These are phyloP conservation scores for Pseudomyrmex dendroicus DNA, from an alignment of 1,140 invertebrate genomes.

Conservation along the genomic window DNA sequence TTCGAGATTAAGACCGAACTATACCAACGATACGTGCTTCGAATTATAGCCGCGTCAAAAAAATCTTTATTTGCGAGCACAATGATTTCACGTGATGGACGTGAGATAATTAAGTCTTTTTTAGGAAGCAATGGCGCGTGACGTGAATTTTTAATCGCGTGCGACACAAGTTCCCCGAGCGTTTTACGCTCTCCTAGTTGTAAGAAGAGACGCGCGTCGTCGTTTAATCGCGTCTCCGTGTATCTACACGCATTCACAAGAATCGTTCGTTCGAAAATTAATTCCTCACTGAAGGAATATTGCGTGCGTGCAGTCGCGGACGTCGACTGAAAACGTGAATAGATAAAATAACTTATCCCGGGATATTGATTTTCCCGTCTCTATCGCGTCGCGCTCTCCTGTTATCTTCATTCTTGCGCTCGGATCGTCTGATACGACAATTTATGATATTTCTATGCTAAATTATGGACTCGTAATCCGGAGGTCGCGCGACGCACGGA, in stretches of 20 bases:
- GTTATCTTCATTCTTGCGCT: slow-evolving; percentile 34
- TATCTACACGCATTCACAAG: too few relatives aligned
- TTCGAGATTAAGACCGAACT: slow-evolving; percentile 67
- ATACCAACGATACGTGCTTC: slow-evolving; percentile 64
- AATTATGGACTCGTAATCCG: slow-evolving; percentile 44
- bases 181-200: slow-evolving; percentile 45
- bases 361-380: slow-evolving; percentile 29
- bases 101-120: slow-evolving; percentile 76
- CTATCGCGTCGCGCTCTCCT: not conserved
- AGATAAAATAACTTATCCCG: not conserved
- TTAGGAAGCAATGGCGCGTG: slow-evolving; percentile 67
- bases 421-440: slow-evolving; percentile 47
- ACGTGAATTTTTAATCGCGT: slow-evolving; percentile 45
- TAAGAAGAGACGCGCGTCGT: not conserved
- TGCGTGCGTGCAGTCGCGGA: too few relatives aligned
- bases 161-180: not conserved
- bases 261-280: not conserved
- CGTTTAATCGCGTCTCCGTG: not conserved
- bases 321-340: too few relatives aligned
- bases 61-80: slow-evolving; percentile 67
- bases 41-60: slow-evolving; percentile 59
- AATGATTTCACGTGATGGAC: slow-evolving; percentile 73
- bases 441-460: slow-evolving; percentile 36
- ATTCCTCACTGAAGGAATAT: not conserved
- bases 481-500: not conserved